Base-by-base conservation (phyloP, 2,888 invertebrate species). In the Bembecia ichneumoniformis region DNA sequence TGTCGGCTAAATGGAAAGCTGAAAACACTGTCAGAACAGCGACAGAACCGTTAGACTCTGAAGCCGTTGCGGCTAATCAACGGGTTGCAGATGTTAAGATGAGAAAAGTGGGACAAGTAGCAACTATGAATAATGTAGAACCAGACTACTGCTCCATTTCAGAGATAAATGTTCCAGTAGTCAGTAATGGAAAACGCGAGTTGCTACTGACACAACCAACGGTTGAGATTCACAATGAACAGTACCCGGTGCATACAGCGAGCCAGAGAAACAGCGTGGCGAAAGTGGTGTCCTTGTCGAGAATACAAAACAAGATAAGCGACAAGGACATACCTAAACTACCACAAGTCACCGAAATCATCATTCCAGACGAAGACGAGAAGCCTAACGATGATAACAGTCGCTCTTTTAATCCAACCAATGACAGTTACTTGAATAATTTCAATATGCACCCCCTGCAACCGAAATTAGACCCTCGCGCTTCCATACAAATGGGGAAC, bases 101-200 rank as follows among this genome's bases (percentile, higher is more conserved):
- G 71, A 83, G 78, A 75, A 87, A 81, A 77, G 81, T 81, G 71
- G 84, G 82, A 73, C 82, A 84, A 77, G 79, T 81, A 77, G 84
- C 84, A 71, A 82, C 82, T 66, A 65, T 77, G 53, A 81, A 79
- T 63, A 78, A 68, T 68, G 69, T 82, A 55, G 92, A 93, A 75
- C 92, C 92, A 55, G 92, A 93, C 78, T 93, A 93, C 86, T 93
- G 93, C 74, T 92, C 92, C 66, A 93, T 93, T 77, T 92, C 92
- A 58, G 93, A 93, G 84, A 88, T 93, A 77, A 91, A 90, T 87
- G 90, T 90, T 72, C 87, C 87, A 82, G 90, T 90, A 76, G 88
- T 89, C 71, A 89, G 87, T 77, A 72, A 89, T 70, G 79, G 86
- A 58, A 87, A 86, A 66, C 74, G 87, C 60, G 87, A 86, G 76